phyloP scores from a whole-genome alignment of 2,113 vertebrate genomes.

The Ploceus nigricollis region DNA sequence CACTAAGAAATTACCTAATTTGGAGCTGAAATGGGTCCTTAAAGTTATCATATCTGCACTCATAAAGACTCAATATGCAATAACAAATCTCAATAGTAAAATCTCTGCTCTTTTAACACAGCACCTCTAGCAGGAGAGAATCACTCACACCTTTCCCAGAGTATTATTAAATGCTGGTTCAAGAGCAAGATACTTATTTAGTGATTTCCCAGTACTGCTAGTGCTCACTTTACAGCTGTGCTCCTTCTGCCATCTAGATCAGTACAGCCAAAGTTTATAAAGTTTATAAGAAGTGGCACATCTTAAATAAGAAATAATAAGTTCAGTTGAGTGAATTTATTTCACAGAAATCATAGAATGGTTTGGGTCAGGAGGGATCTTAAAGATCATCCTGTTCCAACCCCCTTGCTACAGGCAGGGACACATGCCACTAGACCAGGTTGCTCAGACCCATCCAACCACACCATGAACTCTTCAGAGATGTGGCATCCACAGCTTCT shows the following conservation, averaged over 20 bases:
- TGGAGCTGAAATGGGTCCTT: not conserved
- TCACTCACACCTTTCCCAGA: not conserved
- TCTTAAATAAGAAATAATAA: not conserved
- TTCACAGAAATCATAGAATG: not conserved
- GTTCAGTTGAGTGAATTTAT: not conserved
- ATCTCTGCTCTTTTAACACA: not conserved
- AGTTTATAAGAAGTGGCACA: not conserved
- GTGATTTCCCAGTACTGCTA: not conserved
- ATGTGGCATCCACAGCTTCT: not conserved
- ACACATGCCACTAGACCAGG: not conserved
- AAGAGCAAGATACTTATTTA: not conserved
- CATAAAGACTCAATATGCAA: not conserved
- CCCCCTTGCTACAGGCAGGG: rapidly evolving
- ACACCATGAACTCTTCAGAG: not conserved
- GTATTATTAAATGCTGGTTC: not conserved
- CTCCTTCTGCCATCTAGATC: not conserved
- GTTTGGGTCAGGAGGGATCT: not conserved
- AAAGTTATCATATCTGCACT: not conserved
- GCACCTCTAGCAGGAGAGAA: not conserved
- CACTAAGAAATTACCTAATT: not conserved
- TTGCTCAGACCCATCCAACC: not conserved
- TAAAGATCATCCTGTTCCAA: not conserved
- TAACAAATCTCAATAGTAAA: not conserved
- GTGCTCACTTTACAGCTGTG: not conserved
- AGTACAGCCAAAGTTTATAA: not conserved